Conservation (phyloP, 2,797 vertebrate genomes). For the Phataginus tricuspis region DNA sequence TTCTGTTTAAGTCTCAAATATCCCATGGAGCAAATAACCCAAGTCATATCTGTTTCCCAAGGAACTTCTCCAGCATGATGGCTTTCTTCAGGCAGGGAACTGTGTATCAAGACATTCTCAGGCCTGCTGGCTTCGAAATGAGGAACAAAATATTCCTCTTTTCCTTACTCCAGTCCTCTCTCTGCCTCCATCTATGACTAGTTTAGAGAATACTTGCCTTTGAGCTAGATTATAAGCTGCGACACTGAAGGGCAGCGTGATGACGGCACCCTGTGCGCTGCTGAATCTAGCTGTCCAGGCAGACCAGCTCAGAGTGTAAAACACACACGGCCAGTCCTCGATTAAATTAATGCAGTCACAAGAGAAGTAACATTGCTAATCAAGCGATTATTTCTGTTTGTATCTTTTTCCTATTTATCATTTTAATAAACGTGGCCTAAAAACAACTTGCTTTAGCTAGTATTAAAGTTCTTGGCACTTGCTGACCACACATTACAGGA, state of each 20-base stretch:
- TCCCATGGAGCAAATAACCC: not conserved
- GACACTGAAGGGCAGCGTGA: not conserved
- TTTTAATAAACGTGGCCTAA: slow-evolving; percentile 38
- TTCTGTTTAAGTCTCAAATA: slow-evolving; percentile 13
- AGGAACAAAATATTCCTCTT: slow-evolving; percentile 20
- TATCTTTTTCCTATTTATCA: not conserved
- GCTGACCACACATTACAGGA: not conserved
- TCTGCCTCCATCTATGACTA: not conserved
- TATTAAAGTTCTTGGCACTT: not conserved
- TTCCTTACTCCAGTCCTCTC: not conserved
- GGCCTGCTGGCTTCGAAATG: not conserved
- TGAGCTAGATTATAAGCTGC: slow-evolving; percentile 28
- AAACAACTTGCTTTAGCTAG: not conserved
- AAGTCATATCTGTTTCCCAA: not conserved
- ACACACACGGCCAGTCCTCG: not conserved
- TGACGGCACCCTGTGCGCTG: not conserved
- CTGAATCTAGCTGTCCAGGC: not conserved
- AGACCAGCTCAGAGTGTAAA: not conserved
- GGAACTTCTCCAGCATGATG: not conserved
- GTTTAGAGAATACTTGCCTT: not conserved
- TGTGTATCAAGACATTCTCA: not conserved
- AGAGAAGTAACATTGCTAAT: not conserved
- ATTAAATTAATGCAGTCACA: not conserved
- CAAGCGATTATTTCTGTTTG: not conserved
- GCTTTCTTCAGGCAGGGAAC: slow-evolving; percentile 35